phyloP scores from a whole-genome alignment of 2,113 vertebrate genomes.

The Junco hyemalis region DNA sequence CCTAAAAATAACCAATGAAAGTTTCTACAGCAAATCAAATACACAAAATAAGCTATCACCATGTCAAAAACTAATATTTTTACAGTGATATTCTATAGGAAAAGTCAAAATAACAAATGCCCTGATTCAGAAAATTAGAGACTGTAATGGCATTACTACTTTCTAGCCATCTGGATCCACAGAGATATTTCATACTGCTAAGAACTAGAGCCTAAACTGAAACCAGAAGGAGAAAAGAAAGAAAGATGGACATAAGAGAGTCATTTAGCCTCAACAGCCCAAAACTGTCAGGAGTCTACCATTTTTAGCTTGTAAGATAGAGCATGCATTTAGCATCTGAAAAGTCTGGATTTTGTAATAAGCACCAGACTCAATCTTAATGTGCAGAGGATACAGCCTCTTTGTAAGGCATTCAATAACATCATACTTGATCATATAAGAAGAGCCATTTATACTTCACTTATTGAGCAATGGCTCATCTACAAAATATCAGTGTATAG shows the following conservation, averaged over 20 bases:
- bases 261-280: neutral
- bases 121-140: neutral
- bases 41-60: neutral
- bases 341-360: constrained; percentile 66
- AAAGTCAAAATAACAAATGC: neutral
- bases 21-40: neutral
- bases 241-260: neutral
- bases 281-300: neutral
- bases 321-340: constrained; percentile 65
- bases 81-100: neutral
- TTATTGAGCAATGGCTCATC: constrained; percentile 66
- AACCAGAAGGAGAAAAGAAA: neutral
- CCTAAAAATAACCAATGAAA: neutral
- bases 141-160: neutral
- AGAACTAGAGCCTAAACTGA: neutral
- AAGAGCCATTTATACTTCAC: constrained; percentile 65
- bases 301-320: constrained; percentile 47
- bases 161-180: neutral
- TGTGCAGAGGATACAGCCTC: constrained; percentile 60
- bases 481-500: constrained; percentile 59
- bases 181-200: neutral
- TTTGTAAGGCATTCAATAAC: constrained; percentile 66
- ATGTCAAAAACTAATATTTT: neutral
- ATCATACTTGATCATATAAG: constrained; percentile 64
- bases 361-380: constrained; percentile 70